Evolutionary conservation across 2,797 vertebrate genomes (phyloP).

Genomic region (Masticophis lateralis): DNA sequence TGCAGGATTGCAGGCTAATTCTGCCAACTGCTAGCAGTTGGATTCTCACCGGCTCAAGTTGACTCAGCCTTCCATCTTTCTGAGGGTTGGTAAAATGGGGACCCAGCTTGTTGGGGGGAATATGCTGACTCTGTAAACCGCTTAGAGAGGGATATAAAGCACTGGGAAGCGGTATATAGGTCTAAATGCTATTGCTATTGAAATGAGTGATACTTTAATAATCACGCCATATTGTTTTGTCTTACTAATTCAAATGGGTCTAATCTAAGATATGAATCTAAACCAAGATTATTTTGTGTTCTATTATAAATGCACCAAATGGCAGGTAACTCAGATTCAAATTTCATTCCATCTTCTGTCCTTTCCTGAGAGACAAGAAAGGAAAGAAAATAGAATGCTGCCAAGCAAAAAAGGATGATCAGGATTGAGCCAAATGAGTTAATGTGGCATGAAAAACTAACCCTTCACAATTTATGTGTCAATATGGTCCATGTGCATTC

Average conservation of each 20-base stretch:
- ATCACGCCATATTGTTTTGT: not conserved
- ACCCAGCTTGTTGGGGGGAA: too few relatives aligned
- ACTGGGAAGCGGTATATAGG: too few relatives aligned
- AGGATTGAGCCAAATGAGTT: not conserved
- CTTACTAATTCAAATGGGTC: not conserved
- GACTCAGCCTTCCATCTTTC: too few relatives aligned
- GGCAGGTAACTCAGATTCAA: not conserved
- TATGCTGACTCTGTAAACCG: too few relatives aligned
- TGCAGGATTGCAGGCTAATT: too few relatives aligned
- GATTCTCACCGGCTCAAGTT: too few relatives aligned
- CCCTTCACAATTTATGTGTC: not conserved
- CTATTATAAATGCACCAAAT: not conserved
- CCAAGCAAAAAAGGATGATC: not conserved
- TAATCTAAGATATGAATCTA: not conserved
- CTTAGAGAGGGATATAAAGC: too few relatives aligned
- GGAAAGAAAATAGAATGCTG: not conserved
- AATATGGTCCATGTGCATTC: not conserved
- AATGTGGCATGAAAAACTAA: not conserved
- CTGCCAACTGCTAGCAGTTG: too few relatives aligned
- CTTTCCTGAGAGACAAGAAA: not conserved
- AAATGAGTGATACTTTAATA: not conserved
- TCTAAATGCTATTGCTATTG: too few relatives aligned
- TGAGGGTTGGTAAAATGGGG: too few relatives aligned
- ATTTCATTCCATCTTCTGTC: not conserved
- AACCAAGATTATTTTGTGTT: not conserved